Base-by-base conservation (phyloP, 2,888 invertebrate species). In the Biston betularia region DNA sequence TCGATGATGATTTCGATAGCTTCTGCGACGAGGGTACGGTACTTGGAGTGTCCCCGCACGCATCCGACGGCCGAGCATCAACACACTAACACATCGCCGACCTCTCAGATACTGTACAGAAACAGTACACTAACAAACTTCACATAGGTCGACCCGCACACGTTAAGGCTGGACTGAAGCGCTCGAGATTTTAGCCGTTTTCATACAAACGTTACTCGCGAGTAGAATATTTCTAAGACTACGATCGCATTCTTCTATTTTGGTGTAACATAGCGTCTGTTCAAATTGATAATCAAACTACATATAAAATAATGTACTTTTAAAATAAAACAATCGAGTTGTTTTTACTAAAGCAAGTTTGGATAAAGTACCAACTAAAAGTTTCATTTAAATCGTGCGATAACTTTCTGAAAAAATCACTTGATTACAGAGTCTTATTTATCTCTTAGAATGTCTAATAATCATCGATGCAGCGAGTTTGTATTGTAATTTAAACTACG, bases 1-100 rank as follows among this genome's bases (percentile, higher is more conserved):
- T 92, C 87, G 91, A 92, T 88, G 93, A 92, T 82, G 92, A 90
- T 91, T 92, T 88, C 87, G 90, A 93, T 92, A 92, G 85, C 92
- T 85, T 85, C 93, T 84, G 85, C 85, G 85, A 89, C 73, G 89
- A 90, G 89, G 93, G 93, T 93, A 92, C 87, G 88, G 87, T 90
- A 91, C 70, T 82, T 84, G 86, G 87, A 87, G 88, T 92, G 91
- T 85, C 83, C 89, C 90, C 84, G 86, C 85, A 83, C 86, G 82
- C 80, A 78, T 80, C 77, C 82, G 79, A 80, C 79, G 77, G 78
- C 83, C 85, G 85, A 85, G 79, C 81, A 77, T 84, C 79, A 12
- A 74, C 79, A 86, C 82, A 88, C 81, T 85, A 85, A 86, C 82
- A 81, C 62, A 62, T 79, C 75, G 74, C 78, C 70, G 75, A 42